Evolutionary conservation across 2,888 invertebrate species (phyloP), one percentile per base, ranked within the genome.

Genomic region (Chrysolina americana): DNA sequence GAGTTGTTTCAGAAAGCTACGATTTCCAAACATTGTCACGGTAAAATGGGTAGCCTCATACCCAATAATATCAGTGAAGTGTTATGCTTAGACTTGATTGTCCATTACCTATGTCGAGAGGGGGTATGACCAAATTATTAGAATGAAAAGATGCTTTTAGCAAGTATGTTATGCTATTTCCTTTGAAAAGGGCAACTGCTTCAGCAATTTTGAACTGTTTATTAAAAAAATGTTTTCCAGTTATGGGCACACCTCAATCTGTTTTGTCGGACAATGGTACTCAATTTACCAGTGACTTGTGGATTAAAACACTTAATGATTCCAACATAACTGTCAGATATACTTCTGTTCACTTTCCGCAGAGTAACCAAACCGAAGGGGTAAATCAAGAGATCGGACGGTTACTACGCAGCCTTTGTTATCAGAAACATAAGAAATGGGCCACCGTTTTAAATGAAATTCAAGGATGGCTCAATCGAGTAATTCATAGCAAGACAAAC

Each of bases 301-400:
- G 9, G 44, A 44, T 13, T 9, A 44, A 44, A 44, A 44, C 44
- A 13, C 44, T 44, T 44, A 13, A 9, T 2, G 44, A 44, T 9
- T 5, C 2, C 8, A 6, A 44, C 1, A 44, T 44, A 44, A n/a
- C 44, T 50, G n/a, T 64, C 9, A 10, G n/a, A 2, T 56, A 65
- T 53, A 72, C 71, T 11, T 66, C 66, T 21, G 68, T 75, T 9
- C 68, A 75, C 44, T 75, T 69, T 15, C 71, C 71, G 17, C 65
- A 68, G 36, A 68, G 75, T 10, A 75, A 73, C 47, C 11, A 19
- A 19, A 74, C 74, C 4, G 71, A 74, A 44, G 6, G 74, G 3
- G 53, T 64, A 13, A 74, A 74, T 36, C 17, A 56, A 15, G 70
- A 74, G 36, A 63, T 70, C 1, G 70, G 65, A 6, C 8, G 74